Evolutionary conservation across 2,888 invertebrate genomes (phyloP), one percentile per base, ranked within the genome.

Genomic region (Parnassius glacialis): DNA sequence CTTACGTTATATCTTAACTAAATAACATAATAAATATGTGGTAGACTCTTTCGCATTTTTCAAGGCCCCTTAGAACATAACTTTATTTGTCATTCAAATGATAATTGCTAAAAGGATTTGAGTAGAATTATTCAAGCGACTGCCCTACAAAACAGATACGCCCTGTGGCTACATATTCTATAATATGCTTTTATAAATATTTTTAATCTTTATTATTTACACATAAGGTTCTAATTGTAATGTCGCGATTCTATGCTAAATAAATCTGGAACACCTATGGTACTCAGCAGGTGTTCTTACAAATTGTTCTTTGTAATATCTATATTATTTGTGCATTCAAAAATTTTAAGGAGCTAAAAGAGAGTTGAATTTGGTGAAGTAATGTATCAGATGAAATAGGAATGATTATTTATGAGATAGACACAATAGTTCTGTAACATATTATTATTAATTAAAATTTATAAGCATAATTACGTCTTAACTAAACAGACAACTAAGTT

Each of bases 61-160:
- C 62, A 58, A 64, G 65, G 68, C 83, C 87, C 86, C 79, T 84
- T 70, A 74, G 69, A 79, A 80, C 76, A 81, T 84, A 83, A 87
- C 84, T 87, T 86, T 83, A 74, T 80, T 80, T 89, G 84, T 90
- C 86, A 90, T 90, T 89, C 74, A 88, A 90, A 90, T 91, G 90
- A 91, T 89, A 90, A 91, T 87, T 79, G 79, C 75, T 80, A 81
- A 86, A 90, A 90, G 86, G 89, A 89, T 88, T 91, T 86, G 82
- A 87, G 79, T 78, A 74, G 81, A 86, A 80, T 85, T 84, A 87
- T 87, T 90, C 89, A 88, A 85, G 79, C 85, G 81, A 87, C 79
- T 88, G 75, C 81, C 78, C 85, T 83, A 87, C 85, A 85, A 84
- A 82, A 80, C 77, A 86, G 90, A 90, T 90, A 90, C 89, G 83